Evolutionary conservation across 2,797 vertebrate genomes (phyloP).

Genomic region (Sebastes iracundus): DNA sequence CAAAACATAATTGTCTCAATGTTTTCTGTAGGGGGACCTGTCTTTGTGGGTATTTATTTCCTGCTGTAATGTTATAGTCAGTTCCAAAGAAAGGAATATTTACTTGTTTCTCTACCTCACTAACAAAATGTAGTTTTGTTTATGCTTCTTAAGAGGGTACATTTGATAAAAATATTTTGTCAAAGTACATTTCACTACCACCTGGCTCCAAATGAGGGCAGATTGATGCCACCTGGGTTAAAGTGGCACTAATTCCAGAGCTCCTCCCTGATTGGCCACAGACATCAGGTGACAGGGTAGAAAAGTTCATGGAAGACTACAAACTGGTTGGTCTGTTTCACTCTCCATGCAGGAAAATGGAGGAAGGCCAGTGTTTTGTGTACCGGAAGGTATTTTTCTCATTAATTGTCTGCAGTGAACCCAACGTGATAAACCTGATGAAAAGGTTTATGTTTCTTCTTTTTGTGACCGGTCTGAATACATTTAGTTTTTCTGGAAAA

Average conservation of each 20-base stretch:
- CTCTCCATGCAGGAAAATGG: not conserved
- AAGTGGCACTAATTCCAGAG: not conserved
- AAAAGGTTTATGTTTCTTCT: not conserved
- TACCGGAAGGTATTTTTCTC: accelerated
- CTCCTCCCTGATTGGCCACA: not conserved
- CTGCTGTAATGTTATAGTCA: not conserved
- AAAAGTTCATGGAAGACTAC: not conserved
- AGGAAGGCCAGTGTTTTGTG: not conserved
- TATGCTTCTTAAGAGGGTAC: not conserved
- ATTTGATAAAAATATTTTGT: not conserved
- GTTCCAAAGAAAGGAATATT: not conserved
- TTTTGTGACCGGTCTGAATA: not conserved
- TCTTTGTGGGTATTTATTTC: not conserved
- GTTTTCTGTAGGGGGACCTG: too few species aligned
- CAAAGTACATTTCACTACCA: not conserved
- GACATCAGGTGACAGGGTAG: not conserved
- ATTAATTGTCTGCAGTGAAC: not conserved
- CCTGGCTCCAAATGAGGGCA: not conserved
- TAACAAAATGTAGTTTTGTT: not conserved
- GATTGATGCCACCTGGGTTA: not conserved
- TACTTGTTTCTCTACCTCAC: not conserved
- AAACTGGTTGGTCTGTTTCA: not conserved
- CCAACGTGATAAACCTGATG: not conserved
- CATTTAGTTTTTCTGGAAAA: not conserved
- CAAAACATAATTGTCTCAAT: too few species aligned